Conservation (phyloP, 2,113 vertebrate genomes). For the Hystrix brachyura region DNA sequence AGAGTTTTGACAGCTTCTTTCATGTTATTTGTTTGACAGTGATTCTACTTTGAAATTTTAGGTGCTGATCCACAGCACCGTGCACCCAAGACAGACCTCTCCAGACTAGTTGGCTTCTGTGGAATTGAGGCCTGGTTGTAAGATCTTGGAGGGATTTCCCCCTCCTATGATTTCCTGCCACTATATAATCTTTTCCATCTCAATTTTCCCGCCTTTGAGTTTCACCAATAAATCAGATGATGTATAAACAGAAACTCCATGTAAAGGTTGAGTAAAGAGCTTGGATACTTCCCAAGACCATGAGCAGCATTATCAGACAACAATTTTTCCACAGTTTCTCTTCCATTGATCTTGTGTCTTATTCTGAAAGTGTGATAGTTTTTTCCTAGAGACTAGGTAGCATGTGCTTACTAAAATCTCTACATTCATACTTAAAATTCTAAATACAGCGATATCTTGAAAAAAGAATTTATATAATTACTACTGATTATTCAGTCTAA, state of each 20-base stretch:
- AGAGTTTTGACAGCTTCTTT: background rate
- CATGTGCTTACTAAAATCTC: background rate
- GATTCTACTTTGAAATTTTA: conserved; percentile 13
- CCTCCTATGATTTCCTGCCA: background rate
- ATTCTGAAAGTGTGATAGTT: background rate
- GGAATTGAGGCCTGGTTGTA: background rate
- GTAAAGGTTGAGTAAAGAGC: background rate
- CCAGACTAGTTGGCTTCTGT: background rate
- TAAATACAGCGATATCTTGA: background rate
- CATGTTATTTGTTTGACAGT: background rate
- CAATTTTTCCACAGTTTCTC: background rate
- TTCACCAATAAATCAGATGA: background rate
- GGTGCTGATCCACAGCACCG: background rate
- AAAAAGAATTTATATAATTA: background rate
- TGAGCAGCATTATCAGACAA: background rate
- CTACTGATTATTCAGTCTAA: background rate
- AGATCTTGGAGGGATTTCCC: background rate
- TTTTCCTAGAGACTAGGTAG: background rate
- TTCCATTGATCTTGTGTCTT: background rate
- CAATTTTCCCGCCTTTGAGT: background rate
- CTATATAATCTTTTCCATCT: background rate
- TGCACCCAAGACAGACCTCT: background rate
- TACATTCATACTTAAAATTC: background rate
- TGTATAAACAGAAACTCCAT: background rate
- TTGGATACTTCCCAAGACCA: background rate